These are phyloP conservation scores for Apamea monoglypha DNA, from an alignment of 2,888 invertebrate species.

Conservation along the genomic window DNA sequence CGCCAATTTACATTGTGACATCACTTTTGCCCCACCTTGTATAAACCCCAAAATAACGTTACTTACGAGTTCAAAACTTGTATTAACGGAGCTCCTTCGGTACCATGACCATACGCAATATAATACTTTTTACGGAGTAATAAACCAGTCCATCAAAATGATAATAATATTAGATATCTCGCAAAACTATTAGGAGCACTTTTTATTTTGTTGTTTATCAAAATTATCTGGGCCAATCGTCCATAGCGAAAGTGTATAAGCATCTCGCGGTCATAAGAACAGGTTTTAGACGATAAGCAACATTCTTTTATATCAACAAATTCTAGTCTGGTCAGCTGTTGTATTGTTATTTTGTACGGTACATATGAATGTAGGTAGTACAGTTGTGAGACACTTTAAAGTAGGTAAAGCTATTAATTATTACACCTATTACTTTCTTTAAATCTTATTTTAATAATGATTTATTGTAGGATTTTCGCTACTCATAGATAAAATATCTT, in stretches of 20 bases:
- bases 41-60: neutral
- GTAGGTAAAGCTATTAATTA: neutral
- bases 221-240: constrained; percentile 10
- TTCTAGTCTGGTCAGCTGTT: neutral
- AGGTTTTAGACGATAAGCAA: neutral
- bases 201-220: constrained; percentile 37
- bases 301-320: constrained; percentile 3
- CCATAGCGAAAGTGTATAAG: constrained; percentile 42
- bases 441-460: neutral
- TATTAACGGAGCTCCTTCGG: neutral
- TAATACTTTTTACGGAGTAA: neutral
- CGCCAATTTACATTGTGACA: neutral
- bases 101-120: constrained; percentile 7
- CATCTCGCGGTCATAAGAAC: constrained; percentile 10
- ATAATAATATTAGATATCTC: neutral
- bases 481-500: neutral
- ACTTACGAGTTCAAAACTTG: neutral
- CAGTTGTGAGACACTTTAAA: neutral
- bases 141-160: neutral
- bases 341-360: neutral
- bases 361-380: neutral
- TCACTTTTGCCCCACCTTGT: too few relatives aligned
- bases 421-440: neutral
- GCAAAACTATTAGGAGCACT: constrained; percentile 35
- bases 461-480: neutral